A percentile compares a stretch with the other conserved stretches of the same genome.
Evolutionary conservation across 2,888 invertebrate species (phyloP).

Genomic region (Agapostemon virescens): DNA sequence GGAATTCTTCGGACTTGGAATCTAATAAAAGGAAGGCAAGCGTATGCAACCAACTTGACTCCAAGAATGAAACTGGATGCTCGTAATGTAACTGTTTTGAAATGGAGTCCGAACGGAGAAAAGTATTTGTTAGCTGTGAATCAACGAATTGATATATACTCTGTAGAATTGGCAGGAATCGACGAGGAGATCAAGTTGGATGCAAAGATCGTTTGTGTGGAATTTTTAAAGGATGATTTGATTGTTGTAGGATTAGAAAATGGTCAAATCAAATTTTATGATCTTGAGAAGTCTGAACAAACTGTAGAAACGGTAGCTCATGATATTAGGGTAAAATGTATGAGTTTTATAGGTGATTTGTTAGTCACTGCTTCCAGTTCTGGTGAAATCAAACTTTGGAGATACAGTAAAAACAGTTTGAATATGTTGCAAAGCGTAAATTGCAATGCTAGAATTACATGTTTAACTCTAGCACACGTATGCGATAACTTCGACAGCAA

Average conservation of each 20-base stretch:
- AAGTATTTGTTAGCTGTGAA: conserved; percentile 89
- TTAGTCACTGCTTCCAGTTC: conserved; percentile 89
- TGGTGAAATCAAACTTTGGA: conserved; percentile 90
- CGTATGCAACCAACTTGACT: conserved; percentile 93
- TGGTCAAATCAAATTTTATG: conserved; percentile 85
- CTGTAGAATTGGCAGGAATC: conserved; percentile 88
- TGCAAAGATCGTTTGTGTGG: conserved; percentile 86
- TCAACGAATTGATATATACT: conserved; percentile 89
- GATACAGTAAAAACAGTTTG: conserved; percentile 78
- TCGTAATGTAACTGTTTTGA: conserved; percentile 72
- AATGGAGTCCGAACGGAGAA: conserved; percentile 89
- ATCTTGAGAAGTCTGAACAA: conserved; percentile 81
- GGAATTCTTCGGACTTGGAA: conserved; percentile 95
- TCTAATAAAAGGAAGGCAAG: conserved; percentile 93
- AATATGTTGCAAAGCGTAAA: conserved; percentile 80
- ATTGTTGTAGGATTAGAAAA: conserved; percentile 88
- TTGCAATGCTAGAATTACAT: conserved; percentile 86
- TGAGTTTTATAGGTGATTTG: conserved; percentile 82
- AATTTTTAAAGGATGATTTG: conserved; percentile 85
- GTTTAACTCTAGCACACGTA: conserved; percentile 83
- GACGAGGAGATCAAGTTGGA: conserved; percentile 85
- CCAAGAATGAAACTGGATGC: conserved; percentile 75
- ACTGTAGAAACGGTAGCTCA: conserved; percentile 82
- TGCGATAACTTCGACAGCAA: conserved; percentile 37
- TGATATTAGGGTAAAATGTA: conserved; percentile 86